Evolutionary conservation across 2,113 vertebrate species (phyloP), one percentile per base, ranked within the genome.

Genomic region (Cygnus atratus): DNA sequence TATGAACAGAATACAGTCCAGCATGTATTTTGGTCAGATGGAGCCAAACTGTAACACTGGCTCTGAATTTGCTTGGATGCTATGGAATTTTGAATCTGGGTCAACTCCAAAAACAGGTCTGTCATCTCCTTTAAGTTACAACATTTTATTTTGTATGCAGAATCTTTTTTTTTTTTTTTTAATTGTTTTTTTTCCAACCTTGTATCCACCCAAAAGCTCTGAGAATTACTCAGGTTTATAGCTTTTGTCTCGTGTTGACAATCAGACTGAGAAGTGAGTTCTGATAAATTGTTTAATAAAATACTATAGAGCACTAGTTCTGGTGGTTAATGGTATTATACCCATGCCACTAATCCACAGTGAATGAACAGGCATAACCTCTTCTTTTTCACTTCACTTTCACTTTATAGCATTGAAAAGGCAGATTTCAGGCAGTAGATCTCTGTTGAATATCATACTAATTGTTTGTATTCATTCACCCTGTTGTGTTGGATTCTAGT

Each of bases 211-310:
- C 82, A 86, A 93, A 80, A 95, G 9, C 63, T 93, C 67, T 48
- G 18, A 84, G 52, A 94, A 52, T 8, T 83, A 59, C 46, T 77
- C 12, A 95, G 55, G 50, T 95, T 94, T 96, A 52, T 71, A 86
- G 25, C 29, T 41, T 95, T 93, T 92, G 90, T 75, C 75, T 72
- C 24, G 4, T 77, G 10, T 35, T 94, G 75, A 59, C 67, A 66
- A 67, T 77, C 37, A 85, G 81, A 83, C 79, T 7, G 35, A 88
- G 70, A 82, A 79, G 24, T 39, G 63, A 87, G 17, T 73, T 50
- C 63, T 86, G 75, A 83, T 82, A 80, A 74, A 86, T 74, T 66
- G 31, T 57, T 91, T 71, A 77, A 93, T 86, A 85, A 92, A 92
- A 92, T 66, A 17, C 62, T 87, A 1, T 22, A 55, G 48, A 55